Percentiles rank a stretch among this genome's conserved stretches.
Evolutionary conservation across 2,113 vertebrate genomes (phyloP).

Genomic region (Perca schrenkii): DNA sequence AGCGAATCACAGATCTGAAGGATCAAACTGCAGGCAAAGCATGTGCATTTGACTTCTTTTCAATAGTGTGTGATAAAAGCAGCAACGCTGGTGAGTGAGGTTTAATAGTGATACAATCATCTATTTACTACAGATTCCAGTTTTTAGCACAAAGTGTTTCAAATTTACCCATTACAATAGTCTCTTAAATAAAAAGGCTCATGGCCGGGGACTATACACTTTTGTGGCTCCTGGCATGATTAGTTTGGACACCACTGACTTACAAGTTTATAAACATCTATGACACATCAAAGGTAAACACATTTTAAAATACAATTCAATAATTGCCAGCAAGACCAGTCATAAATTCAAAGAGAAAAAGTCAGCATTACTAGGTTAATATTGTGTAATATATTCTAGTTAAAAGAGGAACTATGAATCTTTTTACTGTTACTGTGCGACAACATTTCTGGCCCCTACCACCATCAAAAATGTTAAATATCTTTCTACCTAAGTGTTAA

Average conservation of each 20-base stretch:
- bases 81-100: background rate
- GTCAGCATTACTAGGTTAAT: background rate
- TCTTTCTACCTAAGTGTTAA: background rate
- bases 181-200: background rate
- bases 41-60: background rate
- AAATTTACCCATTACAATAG: background rate
- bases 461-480: background rate
- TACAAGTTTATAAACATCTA: background rate
- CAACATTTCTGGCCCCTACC: background rate
- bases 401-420: background rate
- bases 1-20: too few species aligned
- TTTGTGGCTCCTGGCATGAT: background rate
- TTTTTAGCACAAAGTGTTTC: background rate
- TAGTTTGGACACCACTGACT: background rate
- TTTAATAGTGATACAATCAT: background rate
- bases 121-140: background rate
- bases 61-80: background rate
- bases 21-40: background rate
- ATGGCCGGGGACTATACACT: background rate
- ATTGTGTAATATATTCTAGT: background rate
- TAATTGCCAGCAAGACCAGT: background rate
- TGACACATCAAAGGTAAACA: background rate
- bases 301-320: background rate
- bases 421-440: background rate
- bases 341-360: background rate